These are phyloP conservation scores for Cephus spinipes DNA, from an alignment of 2,888 invertebrate species.

Conservation along the genomic window DNA sequence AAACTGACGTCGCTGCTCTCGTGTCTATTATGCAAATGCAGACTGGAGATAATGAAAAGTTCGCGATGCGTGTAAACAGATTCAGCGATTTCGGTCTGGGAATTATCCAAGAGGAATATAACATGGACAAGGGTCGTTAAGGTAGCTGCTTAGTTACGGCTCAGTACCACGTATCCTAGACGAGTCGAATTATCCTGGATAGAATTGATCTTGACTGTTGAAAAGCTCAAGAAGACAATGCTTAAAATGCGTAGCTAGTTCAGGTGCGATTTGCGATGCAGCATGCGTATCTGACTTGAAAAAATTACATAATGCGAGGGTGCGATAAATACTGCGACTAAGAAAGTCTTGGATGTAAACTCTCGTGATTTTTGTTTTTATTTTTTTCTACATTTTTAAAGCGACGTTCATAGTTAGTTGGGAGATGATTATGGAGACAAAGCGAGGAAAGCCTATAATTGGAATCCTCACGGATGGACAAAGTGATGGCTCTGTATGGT, in stretches of 20 bases:
- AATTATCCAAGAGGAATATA: neutral
- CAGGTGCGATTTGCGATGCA: neutral
- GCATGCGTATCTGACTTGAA: neutral
- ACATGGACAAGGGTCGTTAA: neutral
- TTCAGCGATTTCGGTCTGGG: constrained; percentile 6
- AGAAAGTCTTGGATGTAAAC: neutral
- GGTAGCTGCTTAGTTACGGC: constrained; percentile 40
- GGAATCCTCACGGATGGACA: constrained; percentile 25
- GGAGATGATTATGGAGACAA: constrained; percentile 27
- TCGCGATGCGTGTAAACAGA: constrained; percentile 14
- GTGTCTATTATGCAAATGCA: neutral
- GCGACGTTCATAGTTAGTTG: neutral
- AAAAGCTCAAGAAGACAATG: neutral
- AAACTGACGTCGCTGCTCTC: neutral
- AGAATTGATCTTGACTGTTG: neutral
- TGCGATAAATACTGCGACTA: neutral
- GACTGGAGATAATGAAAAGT: neutral
- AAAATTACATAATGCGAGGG: neutral
- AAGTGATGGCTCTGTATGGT: constrained; percentile 36
- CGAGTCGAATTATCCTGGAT: neutral
- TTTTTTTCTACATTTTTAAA: neutral
- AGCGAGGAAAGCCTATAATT: constrained; percentile 46
- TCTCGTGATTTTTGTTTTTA: neutral
- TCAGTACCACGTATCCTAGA: constrained; percentile 22
- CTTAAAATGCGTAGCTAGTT: neutral